Evolutionary conservation across 2,888 invertebrate species (phyloP).

Genomic region (Stenchaetothrips biformis): DNA sequence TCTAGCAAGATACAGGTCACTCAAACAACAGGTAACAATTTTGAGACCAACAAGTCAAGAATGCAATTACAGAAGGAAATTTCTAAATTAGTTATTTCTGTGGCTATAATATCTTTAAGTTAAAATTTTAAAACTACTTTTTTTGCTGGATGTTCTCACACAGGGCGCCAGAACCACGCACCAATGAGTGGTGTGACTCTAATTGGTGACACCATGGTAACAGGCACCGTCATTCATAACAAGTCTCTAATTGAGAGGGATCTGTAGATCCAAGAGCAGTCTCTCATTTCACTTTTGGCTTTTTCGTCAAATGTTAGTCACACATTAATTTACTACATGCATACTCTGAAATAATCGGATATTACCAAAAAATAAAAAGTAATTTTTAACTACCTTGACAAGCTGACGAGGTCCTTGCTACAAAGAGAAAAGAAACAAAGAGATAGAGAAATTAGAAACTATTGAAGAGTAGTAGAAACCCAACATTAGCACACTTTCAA

Average conservation of each 20-base stretch:
- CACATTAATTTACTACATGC: conserved; percentile 5
- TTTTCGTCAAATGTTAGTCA: background rate
- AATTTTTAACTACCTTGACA: conserved; percentile 8
- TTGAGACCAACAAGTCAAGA: conserved; percentile 14
- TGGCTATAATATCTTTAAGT: background rate
- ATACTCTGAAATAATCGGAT: background rate
- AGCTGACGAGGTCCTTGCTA: conserved; percentile 26
- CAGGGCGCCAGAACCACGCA: too few relatives aligned
- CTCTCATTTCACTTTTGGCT: too few relatives aligned
- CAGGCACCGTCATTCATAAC: too few relatives aligned
- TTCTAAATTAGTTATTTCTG: too few relatives aligned
- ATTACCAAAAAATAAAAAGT: background rate
- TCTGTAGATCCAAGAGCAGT: too few relatives aligned
- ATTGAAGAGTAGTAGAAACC: background rate
- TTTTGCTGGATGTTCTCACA: background rate
- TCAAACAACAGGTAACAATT: background rate
- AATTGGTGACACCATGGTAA: background rate
- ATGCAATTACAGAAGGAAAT: too few relatives aligned
- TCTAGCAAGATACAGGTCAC: background rate
- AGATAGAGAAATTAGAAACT: conserved; percentile 22
- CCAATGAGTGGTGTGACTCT: background rate
- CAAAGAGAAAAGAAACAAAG: background rate
- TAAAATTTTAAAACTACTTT: conserved; percentile 29
- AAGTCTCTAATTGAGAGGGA: too few relatives aligned
- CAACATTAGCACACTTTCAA: background rate